Evolutionary conservation across 2,797 vertebrate genomes (phyloP), one percentile per base, ranked within the genome.

Genomic region (Takifugu rubripes): DNA sequence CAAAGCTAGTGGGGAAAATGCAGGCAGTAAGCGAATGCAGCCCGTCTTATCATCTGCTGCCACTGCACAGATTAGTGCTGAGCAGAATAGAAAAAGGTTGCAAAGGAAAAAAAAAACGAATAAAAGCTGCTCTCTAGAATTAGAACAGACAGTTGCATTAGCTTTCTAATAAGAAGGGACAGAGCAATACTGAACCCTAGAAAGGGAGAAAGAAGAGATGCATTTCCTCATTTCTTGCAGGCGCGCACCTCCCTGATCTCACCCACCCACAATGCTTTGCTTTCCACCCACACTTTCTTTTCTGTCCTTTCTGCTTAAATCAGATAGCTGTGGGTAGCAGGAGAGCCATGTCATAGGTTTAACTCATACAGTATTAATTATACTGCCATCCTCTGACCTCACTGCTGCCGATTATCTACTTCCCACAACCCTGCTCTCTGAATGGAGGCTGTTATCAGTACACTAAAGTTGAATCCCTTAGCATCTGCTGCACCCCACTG

Each of bases 71-170:
- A 92, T 91, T 90, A 91, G 84, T 66, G 69, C 77, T 67, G 84
- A 87, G 68, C 76, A 70, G 79, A 88, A 88, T 80, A 85, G 76
- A 86, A 85, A 85, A 89, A 84, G 83, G 82, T 77, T 83, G 86
- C 64, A 74, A 82, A 63, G 75, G 57, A 72, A 24, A 52, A 66
- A 69, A 61, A 70, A 63, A 49, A 66, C 69, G 77, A 83, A 84
- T 83, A 90, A 87, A 87, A 90, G 85, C 88, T 89, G 89, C 87
- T 90, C 83, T 72, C 72, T 68, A 76, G 83, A 87, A 91, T 91
- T 86, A 90, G 89, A 91, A 91, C 88, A 90, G 88, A 91, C 90
- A 92, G 85, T 88, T 88, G 88, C 84, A 90, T 91, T 92, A 90
- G 86, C 84, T 82, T 86, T 83, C 86, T 91, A 92, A 91, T 87